Evolutionary conservation across 1,140 invertebrate genomes (phyloP), one percentile per base, ranked within the genome.

Genomic region (Daktulosphaira vitifoliae): DNA sequence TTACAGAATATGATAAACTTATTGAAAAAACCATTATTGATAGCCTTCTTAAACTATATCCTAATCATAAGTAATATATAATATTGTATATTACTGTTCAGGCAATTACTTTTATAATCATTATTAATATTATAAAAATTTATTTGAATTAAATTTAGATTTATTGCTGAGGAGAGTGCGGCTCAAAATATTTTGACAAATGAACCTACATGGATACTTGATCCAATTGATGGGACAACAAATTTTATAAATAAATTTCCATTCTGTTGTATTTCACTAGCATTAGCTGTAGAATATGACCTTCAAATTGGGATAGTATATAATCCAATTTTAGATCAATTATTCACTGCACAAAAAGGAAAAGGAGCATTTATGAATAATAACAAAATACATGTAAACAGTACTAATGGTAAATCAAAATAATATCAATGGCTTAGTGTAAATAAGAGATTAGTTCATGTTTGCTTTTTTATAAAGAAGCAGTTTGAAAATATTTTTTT

Each of bases 141-240:
- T n/a, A n/a, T n/a, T n/a, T n/a, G n/a, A n/a, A n/a, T n/a, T n/a
- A n/a, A n/a, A n/a, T n/a, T 25, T 65, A 96, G 92, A 74, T 98
- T 98, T 75, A 98, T 99, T 71, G 96, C 95, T 1, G 96, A 99
- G 78, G 96, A 99, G 76, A 84, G 85, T 7, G 85, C 85, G 25
- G 76, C 77, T 15, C 86, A 89, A 73, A 81, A 84, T 66, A 78
- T 83, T 65, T 76, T 96, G 15, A 96, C 92, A 1, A 84, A 95
- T 74, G 82, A 81, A 13, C 95, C 95, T 8, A 99, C 96, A 8
- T 99, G 96, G 96, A 92, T 99, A 65, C 96, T 99, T 66, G 96
- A 93, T 77, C 90, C 89, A 0, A 83, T 92, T 6, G 90, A 93
- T 76, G 90, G 90, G 8, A 94, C 91, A 1, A 86, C 92, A 84